These are phyloP conservation scores for Microchirus variegatus DNA, from an alignment of 2,797 vertebrate genomes.

Conservation along the genomic window DNA sequence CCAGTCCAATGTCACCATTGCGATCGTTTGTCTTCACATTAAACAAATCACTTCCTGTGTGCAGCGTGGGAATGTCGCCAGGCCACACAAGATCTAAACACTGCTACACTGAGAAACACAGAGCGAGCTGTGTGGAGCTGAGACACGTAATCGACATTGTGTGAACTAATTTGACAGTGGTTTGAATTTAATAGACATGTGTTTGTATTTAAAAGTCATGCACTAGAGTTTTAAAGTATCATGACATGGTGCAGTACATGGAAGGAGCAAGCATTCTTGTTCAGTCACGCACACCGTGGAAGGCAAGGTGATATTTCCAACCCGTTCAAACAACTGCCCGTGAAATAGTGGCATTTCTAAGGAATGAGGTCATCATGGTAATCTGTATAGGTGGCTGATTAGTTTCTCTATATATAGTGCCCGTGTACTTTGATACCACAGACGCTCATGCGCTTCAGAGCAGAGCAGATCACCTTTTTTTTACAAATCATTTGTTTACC, in stretches of 20 bases:
- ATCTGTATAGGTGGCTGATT: constrained; percentile 71
- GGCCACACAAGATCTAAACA: too few species aligned
- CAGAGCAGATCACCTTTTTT: constrained; percentile 4
- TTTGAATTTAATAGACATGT: too few species aligned
- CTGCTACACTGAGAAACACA: too few species aligned
- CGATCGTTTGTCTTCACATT: too few species aligned
- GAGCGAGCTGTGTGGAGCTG: too few species aligned
- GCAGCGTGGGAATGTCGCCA: too few species aligned
- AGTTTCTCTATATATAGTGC: constrained; percentile 66
- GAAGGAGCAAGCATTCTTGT: constrained; percentile 24
- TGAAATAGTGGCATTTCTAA: constrained; percentile 51
- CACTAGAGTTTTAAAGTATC: neutral
- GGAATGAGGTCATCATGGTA: constrained; percentile 72
- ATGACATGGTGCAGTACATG: neutral
- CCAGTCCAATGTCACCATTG: too few species aligned
- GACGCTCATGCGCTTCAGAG: constrained; percentile 7
- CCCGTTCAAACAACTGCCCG: constrained; percentile 33
- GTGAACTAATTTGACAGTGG: too few species aligned
- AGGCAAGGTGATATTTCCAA: constrained; percentile 12
- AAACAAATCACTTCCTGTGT: too few species aligned
- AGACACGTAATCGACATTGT: too few species aligned
- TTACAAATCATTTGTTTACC: neutral
- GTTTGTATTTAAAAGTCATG: too few species aligned
- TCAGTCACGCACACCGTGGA: constrained; percentile 14
- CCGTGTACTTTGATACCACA: constrained; percentile 7